These are phyloP conservation scores for Acronicta alni DNA, from an alignment of 2,888 invertebrate genomes.

Conservation along the genomic window DNA sequence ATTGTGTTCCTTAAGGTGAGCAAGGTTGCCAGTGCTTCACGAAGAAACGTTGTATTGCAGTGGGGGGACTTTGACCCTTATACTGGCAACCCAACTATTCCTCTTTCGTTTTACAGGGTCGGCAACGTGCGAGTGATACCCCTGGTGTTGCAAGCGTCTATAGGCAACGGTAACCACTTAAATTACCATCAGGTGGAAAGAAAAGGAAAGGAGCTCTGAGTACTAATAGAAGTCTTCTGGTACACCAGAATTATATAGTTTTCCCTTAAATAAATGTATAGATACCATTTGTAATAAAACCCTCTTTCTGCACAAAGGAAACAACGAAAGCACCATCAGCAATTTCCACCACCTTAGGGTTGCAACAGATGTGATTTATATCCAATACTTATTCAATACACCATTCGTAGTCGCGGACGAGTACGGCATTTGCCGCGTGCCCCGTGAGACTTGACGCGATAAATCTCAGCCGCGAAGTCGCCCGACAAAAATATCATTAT, in stretches of 20 bases:
- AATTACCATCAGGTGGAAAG: too few relatives aligned
- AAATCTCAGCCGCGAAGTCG: slow-evolving; percentile 79
- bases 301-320: slow-evolving; percentile 49
- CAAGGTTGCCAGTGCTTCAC: too few relatives aligned
- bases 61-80: too few relatives aligned
- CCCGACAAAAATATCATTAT: slow-evolving; percentile 88
- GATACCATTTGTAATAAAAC: slow-evolving; percentile 37
- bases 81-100: too few relatives aligned
- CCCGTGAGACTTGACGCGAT: slow-evolving; percentile 68
- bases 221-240: neutral
- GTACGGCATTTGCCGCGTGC: slow-evolving; percentile 51
- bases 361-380: slow-evolving; percentile 70
- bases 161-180: too few relatives aligned
- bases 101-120: too few relatives aligned
- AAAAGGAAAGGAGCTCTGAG: too few relatives aligned
- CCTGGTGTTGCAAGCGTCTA: too few relatives aligned
- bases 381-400: slow-evolving; percentile 62
- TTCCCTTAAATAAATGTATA: slow-evolving; percentile 20
- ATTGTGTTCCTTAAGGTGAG: too few relatives aligned
- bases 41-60: too few relatives aligned
- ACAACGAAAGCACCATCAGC: slow-evolving; percentile 61
- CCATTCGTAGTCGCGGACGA: slow-evolving; percentile 45
- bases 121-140: too few relatives aligned
- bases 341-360: slow-evolving; percentile 59
- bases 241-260: neutral